phyloP scores from a whole-genome alignment of 2,113 vertebrate genomes.

The Nansenia antarctica region DNA sequence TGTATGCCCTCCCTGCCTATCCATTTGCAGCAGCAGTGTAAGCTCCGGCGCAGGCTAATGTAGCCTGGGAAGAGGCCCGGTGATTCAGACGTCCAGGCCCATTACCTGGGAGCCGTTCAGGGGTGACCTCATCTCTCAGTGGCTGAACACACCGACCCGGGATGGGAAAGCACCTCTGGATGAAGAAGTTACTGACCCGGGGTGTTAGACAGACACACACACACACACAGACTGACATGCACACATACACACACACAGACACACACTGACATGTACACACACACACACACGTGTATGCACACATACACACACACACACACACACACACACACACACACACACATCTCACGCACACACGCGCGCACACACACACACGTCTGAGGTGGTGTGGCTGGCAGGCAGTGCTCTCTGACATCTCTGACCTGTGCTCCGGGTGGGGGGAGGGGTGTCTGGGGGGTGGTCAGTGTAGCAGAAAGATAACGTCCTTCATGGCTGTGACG shows the following conservation, averaged over 20 bases:
- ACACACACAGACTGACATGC: too few species aligned
- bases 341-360: too few species aligned
- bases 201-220: too few species aligned
- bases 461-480: conserved; percentile 54
- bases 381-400: background rate
- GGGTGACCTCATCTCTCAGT: conserved; percentile 56
- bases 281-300: too few species aligned
- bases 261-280: too few species aligned
- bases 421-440: background rate
- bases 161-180: conserved; percentile 59
- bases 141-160: conserved; percentile 57
- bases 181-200: too few species aligned
- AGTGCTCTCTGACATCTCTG: background rate
- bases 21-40: conserved; percentile 15
- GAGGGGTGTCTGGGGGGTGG: background rate
- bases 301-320: too few species aligned
- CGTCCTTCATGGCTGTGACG: conserved; percentile 44
- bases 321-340: too few species aligned
- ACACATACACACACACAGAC: too few species aligned
- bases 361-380: conserved; percentile 23
- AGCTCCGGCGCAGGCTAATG: conserved; percentile 57
- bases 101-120: conserved; percentile 63
- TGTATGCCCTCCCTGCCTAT: conserved; percentile 41
- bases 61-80: conserved; percentile 50
- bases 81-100: conserved; percentile 68